Conservation (phyloP, 2,888 invertebrate species). For the Watsonalla cultraria region DNA sequence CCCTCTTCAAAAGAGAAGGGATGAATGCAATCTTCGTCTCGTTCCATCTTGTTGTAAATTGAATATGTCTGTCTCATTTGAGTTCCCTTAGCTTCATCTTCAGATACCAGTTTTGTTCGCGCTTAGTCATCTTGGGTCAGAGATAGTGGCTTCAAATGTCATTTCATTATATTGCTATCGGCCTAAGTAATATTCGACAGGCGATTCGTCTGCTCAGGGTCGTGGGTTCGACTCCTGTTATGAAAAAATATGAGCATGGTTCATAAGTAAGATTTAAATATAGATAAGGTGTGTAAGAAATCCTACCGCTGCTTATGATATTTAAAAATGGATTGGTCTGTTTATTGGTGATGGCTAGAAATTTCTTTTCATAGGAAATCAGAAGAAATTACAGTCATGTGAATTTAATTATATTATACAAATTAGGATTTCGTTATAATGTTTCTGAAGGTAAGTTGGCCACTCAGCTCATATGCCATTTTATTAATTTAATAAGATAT, state of each 20-base stretch:
- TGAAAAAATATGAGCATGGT: slow-evolving; percentile 15
- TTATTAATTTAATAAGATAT: neutral
- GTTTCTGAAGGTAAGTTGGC: too few species aligned
- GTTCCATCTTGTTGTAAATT: slow-evolving; percentile 20
- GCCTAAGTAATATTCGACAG: slow-evolving; percentile 33
- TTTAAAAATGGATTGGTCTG: too few species aligned
- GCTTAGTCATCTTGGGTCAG: slow-evolving; percentile 66
- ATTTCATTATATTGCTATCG: slow-evolving; percentile 37
- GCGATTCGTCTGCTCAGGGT: slow-evolving; percentile 7
- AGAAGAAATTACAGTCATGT: too few species aligned
- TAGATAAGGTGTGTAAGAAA: slow-evolving; percentile 1
- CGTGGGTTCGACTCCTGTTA: too few species aligned
- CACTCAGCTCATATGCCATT: too few species aligned
- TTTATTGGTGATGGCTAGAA: too few species aligned
- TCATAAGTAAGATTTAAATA: slow-evolving; percentile 29
- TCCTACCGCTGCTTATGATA: too few species aligned
- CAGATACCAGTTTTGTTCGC: slow-evolving; percentile 55
- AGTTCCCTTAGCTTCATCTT: slow-evolving; percentile 45
- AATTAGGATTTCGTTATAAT: too few species aligned
- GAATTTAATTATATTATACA: too few species aligned
- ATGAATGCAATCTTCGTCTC: slow-evolving; percentile 34
- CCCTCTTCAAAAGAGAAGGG: slow-evolving; percentile 51
- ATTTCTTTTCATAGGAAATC: too few species aligned
- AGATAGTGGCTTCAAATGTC: slow-evolving; percentile 62
- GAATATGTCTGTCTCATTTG: slow-evolving; percentile 32